Evolutionary conservation across 2,797 vertebrate genomes (phyloP).

Genomic region (Synanceia verrucosa): DNA sequence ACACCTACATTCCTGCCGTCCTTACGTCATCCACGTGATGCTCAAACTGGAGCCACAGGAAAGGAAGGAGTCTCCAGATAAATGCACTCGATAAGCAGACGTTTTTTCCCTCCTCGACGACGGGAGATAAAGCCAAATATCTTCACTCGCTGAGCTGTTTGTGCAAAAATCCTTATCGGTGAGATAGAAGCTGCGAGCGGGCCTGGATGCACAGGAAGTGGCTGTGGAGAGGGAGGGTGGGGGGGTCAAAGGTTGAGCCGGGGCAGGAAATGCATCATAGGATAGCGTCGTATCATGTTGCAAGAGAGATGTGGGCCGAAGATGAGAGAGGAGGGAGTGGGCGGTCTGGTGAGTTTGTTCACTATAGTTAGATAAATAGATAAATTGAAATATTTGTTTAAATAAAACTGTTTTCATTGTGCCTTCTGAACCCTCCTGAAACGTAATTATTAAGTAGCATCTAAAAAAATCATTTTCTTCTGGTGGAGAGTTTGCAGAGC

Average conservation of each 20-base stretch:
- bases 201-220: conserved; percentile 61
- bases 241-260: conserved; percentile 55
- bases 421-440: no score
- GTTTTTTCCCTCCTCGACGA: conserved; percentile 29
- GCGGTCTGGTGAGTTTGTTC: conserved; percentile 42
- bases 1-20: conserved; percentile 46
- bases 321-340: conserved; percentile 42
- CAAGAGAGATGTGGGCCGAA: conserved; percentile 45
- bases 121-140: conserved; percentile 15
- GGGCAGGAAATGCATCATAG: conserved; percentile 61
- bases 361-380: conserved; percentile 20
- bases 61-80: conserved; percentile 27
- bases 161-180: conserved; percentile 21
- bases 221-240: no score
- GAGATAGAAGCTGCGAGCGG: conserved; percentile 31
- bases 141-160: conserved; percentile 9
- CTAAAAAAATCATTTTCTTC: no score
- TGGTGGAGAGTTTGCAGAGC: no score
- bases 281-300: conserved; percentile 46
- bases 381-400: not conserved
- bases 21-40: conserved; percentile 39
- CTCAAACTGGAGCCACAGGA: conserved; percentile 45
- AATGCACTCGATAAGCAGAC: no score
- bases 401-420: not conserved
- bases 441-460: no score